Conservation (phyloP, 2,113 vertebrate genomes). For the Illadopsis cleaveri region DNA sequence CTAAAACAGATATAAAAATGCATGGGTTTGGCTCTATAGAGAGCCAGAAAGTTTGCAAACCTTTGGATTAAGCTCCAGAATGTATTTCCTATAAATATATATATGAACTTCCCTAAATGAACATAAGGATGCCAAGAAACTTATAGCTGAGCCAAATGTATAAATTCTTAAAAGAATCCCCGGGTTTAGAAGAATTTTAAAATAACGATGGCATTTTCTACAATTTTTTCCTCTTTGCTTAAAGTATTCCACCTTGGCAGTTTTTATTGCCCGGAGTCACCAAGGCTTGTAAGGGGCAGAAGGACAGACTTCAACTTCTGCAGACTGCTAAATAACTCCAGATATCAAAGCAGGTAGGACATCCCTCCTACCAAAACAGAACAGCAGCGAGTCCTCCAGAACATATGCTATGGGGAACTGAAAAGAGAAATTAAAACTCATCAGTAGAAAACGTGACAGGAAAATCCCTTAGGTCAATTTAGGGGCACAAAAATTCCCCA, state of each 20-base stretch:
- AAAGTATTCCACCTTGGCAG: neutral
- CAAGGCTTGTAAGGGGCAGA: accelerated
- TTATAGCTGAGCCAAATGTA: neutral
- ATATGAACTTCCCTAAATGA: neutral
- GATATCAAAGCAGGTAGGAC: neutral
- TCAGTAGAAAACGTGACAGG: neutral
- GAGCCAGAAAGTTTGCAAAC: slow-evolving; percentile 29
- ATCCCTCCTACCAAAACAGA: neutral
- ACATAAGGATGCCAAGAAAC: neutral
- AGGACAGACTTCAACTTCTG: neutral
- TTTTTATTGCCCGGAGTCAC: neutral
- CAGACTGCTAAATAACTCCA: neutral
- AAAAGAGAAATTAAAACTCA: neutral
- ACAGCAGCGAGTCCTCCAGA: neutral
- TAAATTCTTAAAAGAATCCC: neutral
- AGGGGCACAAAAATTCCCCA: neutral
- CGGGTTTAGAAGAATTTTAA: neutral
- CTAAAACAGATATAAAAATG: neutral
- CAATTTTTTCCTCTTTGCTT: neutral
- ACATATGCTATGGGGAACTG: neutral
- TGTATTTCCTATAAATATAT: neutral
- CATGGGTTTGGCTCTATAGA: neutral
- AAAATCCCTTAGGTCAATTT: neutral
- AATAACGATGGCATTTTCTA: neutral
- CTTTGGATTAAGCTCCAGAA: slow-evolving; percentile 44